A percentile compares a stretch with the other conserved stretches of the same genome.
These are phyloP conservation scores for Cylloceria caligata DNA, from an alignment of 2,888 invertebrate species.

Conservation along the genomic window DNA sequence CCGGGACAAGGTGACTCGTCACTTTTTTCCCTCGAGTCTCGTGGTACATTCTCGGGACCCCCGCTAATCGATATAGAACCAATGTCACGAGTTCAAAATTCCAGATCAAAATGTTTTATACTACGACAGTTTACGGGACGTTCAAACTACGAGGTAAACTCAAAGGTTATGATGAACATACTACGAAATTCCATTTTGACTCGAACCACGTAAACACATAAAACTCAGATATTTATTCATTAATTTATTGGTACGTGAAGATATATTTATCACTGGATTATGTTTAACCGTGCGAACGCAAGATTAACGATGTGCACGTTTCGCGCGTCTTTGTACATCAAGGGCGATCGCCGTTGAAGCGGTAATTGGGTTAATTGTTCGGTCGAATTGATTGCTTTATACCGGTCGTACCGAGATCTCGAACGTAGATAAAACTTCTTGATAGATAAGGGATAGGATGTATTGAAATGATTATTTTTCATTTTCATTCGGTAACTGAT, in stretches of 20 bases:
- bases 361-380: conserved; percentile 46
- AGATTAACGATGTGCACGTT: neutral
- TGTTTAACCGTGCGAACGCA: neutral
- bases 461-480: neutral
- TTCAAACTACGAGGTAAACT: neutral
- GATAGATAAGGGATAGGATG: conserved; percentile 8
- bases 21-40: conserved; percentile 43
- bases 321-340: conserved; percentile 9
- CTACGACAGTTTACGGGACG: neutral
- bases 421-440: neutral
- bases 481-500: neutral
- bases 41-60: conserved; percentile 21
- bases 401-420: neutral
- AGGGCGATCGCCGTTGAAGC: conserved; percentile 26
- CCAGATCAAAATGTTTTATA: conserved; percentile 16
- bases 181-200: conserved; percentile 12
- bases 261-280: neutral
- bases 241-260: neutral
- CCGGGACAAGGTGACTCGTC: conserved; percentile 60
- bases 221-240: neutral
- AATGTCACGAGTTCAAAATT: conserved; percentile 6
- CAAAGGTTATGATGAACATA: neutral
- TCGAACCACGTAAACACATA: conserved; percentile 15
- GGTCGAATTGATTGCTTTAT: conserved; percentile 28
- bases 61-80: neutral